Conservation (phyloP, 1,140 invertebrate species). For the Nasonia giraulti region DNA sequence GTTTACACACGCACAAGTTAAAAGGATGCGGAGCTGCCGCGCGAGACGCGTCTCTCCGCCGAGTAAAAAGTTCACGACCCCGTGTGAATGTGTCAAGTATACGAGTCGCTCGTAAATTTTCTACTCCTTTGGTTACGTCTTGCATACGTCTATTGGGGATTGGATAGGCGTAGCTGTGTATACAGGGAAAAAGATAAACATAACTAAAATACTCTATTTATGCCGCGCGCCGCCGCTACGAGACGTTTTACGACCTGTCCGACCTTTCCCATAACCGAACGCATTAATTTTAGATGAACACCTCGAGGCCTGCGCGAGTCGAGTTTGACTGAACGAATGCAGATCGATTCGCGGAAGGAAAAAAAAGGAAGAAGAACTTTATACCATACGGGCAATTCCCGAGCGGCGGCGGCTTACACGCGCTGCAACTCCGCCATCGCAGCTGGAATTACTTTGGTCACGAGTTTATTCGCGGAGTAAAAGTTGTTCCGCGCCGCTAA, state of each 20-base stretch:
- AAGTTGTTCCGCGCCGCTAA: slow-evolving; percentile 22
- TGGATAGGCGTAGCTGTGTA: background rate
- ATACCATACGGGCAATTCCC: background rate
- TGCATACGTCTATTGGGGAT: background rate
- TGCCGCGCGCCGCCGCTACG: background rate
- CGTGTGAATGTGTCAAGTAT: slow-evolving; percentile 20
- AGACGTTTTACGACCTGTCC: background rate
- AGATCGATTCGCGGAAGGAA: background rate
- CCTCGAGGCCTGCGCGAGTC: background rate
- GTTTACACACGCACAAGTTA: background rate
- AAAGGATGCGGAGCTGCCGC: background rate
- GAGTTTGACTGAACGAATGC: background rate
- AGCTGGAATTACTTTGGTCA: slow-evolving; percentile 18
- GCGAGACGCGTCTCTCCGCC: background rate
- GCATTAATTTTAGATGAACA: background rate
- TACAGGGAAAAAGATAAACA: background rate
- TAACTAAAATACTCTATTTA: slow-evolving; percentile 20
- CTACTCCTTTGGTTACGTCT: slow-evolving; percentile 30
- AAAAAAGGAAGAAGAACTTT: background rate
- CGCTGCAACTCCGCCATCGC: background rate
- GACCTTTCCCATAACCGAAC: background rate
- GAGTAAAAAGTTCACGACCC: slow-evolving; percentile 33
- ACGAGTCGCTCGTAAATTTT: slow-evolving; percentile 26
- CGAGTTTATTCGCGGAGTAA: background rate
- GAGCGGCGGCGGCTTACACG: background rate